Evolutionary conservation across 2,113 vertebrate genomes (phyloP), one percentile per base, ranked within the genome.

Genomic region (Fukomys damarensis): DNA sequence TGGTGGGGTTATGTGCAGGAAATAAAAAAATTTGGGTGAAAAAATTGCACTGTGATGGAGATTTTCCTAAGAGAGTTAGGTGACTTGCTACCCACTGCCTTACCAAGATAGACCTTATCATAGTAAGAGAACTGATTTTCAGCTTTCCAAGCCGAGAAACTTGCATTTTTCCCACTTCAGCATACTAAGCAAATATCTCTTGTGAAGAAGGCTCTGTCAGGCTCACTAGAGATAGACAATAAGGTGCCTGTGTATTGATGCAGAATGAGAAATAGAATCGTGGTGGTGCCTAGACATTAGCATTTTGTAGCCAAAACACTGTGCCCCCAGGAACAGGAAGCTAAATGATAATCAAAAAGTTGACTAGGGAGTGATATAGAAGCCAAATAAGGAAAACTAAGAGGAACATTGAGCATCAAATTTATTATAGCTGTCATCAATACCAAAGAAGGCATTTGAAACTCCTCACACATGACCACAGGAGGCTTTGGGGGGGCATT

Each of bases 91-190:
- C 22, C 77, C n/a, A 20, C 35, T 85, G 17, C 26, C 63, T 92
- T 68, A 52, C 16, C 56, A 72, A 63, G n/a, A 19, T 0, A 54
- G 54, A 92, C 41, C 30, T 76, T 65, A 83, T 32, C 35, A 3
- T 63, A 66, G 20, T 38, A 43, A 14, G 28, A 65, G 46, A 94
- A 86, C 19, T 68, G 80, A 86, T 58, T 72, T 74, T 77, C 41
- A 79, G 20, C 32, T 92, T 84, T 84, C 46, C 56, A 76, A 68
- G 38, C 61, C 93, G 76, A 94, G 58, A 87, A 92, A 87, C 28
- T 43, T 65, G 49, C 12, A 76, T 84, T 32, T 83, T 74, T 76
- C 9, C 3, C 17, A 66, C 17, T n/a, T n/a, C 61, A 49, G 13
- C 32, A 38, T 22, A 63, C 16, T 86, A 74, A 66, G 11, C 30